These are phyloP conservation scores for Brachyptera risi DNA, from an alignment of 2,888 invertebrate species.

Conservation along the genomic window DNA sequence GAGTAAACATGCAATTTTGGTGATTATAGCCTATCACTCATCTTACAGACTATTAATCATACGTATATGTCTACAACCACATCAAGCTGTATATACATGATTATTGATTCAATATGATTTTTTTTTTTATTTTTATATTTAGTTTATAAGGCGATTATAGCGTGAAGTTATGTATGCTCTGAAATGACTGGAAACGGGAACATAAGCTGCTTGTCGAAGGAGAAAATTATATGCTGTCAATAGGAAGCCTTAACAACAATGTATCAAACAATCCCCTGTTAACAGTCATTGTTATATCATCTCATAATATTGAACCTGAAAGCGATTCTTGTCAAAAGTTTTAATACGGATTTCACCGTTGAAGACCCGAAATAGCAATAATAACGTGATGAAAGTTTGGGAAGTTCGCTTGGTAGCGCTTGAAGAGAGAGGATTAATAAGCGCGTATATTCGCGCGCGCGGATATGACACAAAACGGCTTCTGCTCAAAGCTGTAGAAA, in stretches of 20 bases:
- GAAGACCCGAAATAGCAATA: conserved; percentile 8
- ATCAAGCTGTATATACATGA: too few relatives aligned
- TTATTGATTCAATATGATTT: too few relatives aligned
- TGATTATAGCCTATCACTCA: too few relatives aligned
- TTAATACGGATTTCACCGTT: conserved; percentile 8
- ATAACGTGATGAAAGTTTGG: background rate
- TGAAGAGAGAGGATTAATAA: conserved; percentile 22
- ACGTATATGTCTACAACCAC: too few relatives aligned
- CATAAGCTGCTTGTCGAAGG: too few relatives aligned
- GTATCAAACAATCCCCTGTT: background rate
- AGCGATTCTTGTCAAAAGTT: background rate
- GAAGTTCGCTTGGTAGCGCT: conserved; percentile 3
- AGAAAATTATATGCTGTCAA: conserved; percentile 11
- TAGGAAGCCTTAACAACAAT: conserved; percentile 13
- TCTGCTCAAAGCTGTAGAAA: conserved; percentile 23
- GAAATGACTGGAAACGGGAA: too few relatives aligned
- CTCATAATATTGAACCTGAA: background rate
- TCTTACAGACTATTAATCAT: too few relatives aligned
- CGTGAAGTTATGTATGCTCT: too few relatives aligned
- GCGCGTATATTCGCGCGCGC: too few relatives aligned
- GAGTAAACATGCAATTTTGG: too few relatives aligned
- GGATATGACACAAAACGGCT: conserved; percentile 23
- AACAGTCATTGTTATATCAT: conserved; percentile 8
- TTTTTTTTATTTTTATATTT: too few relatives aligned
- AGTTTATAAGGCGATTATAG: too few relatives aligned